Base-by-base conservation (phyloP, 2,113 vertebrate species). In the Rhadina sibilatrix region DNA sequence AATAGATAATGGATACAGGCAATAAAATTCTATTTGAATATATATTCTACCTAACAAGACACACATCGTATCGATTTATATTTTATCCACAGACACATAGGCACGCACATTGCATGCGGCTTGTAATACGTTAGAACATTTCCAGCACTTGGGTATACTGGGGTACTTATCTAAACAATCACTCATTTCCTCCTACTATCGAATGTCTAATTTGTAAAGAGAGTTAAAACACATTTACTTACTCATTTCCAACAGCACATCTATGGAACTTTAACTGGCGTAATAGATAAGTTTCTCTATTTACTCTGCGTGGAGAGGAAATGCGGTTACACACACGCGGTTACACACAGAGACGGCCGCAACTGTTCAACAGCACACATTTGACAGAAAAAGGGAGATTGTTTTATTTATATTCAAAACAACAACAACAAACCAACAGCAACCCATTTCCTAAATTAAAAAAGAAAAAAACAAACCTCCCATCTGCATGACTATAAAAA, bases 151-250 rank as follows among this genome's bases (percentile, higher is more conserved):
- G 87, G 93, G 72, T 92, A 44, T 87, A 92, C 88, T 47, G 83
- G 70, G 78, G 24, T 93, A 92, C 86, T 95, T 95, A 96, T 94
- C 87, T 89, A 96, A 96, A 96, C 96, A 97, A 93, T 94, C 85
- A 87, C 83, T 95, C 91, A 87, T 97, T 97, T 96, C 93, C 84
- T 93, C 53, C 80, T 94, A 93, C 81, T 96, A 97, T 91, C 89
- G 69, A 96, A 94, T 87, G 94, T 88, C 90, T 95, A 90, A 93
- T 88, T 90, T 92, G 94, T 95, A 79, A 95, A 94, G 89, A 95
- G 75, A 90, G 83, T 90, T 95, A 89, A 94, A 96, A 89, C 91
- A 89, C 92, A 50, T 95, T 97, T 92, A 93, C 93, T 97, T 93
- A 95, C 70, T 95, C 88, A 60, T 90, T 94, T 94, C 65, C 78